Conservation (phyloP, 2,113 vertebrate genomes). For the Lathamus discolor region DNA sequence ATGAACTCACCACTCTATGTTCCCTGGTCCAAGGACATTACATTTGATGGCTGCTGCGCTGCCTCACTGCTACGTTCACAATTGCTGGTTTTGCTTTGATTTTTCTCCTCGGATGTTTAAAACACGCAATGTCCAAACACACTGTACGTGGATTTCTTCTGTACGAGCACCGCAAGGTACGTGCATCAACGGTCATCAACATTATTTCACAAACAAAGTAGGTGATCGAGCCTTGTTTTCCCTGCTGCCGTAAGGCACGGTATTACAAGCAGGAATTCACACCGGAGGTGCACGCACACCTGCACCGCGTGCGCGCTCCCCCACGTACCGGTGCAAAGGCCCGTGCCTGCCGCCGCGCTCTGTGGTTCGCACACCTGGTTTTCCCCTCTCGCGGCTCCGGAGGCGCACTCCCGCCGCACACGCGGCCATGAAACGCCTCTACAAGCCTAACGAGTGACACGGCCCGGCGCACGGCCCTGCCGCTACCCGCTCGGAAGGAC, state of each 20-base stretch:
- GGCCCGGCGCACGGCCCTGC: rapidly evolving
- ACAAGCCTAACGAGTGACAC: rapidly evolving
- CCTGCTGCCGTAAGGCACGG: rapidly evolving
- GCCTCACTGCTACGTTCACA: rapidly evolving
- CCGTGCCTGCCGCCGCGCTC: rapidly evolving
- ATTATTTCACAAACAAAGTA: rapidly evolving
- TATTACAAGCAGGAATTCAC: rapidly evolving
- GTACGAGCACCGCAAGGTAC: rapidly evolving
- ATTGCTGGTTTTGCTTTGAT: rapidly evolving
- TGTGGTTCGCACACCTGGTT: rapidly evolving
- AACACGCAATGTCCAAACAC: rapidly evolving
- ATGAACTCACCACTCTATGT: rapidly evolving
- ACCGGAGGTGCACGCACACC: neutral
- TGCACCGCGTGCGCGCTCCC: rapidly evolving
- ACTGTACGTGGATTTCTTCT: rapidly evolving
- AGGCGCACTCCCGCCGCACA: rapidly evolving
- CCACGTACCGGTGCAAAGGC: rapidly evolving
- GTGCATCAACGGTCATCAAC: rapidly evolving
- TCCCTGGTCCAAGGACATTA: neutral
- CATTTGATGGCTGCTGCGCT: rapidly evolving
- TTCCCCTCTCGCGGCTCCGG: rapidly evolving
- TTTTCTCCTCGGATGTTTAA: neutral
- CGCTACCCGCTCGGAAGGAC: neutral
- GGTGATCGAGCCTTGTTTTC: neutral
- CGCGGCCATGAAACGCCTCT: rapidly evolving